Base-by-base conservation (phyloP, 2,888 invertebrate genomes). In the Erannis defoliaria region DNA sequence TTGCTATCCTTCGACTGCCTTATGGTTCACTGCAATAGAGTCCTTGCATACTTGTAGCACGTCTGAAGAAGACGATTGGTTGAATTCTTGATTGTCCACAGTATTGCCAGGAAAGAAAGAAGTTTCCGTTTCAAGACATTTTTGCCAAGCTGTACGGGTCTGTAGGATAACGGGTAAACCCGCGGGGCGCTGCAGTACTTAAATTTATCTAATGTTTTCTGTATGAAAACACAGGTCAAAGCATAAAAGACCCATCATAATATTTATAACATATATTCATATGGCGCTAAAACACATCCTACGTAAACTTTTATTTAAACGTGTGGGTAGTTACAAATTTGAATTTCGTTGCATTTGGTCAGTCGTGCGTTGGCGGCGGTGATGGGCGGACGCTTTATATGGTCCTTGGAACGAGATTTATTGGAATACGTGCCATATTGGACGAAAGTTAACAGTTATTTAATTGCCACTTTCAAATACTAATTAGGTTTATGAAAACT, bases 351-450 rank as follows among this genome's bases (percentile, higher is more conserved):
- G 48, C 42, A 37, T 66, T 65, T 43, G 66, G 68, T 56, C 65
- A 72, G 63, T 67, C 61, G 62, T 43, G 73, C 72, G 73, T 73
- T 72, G 73, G 73, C 69, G 72, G 64, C 43, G 35, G 54, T 45
- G 49, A 67, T 64, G 72, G 66, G 49, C 37, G 56, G 65, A 68
- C 68, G 70, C 64, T 54, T 21, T 49, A 42, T 62, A 62, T 53
- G 62, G 62, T 35, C 10, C 49, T 54, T 19, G 19, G 23, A 43
- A 23, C 4, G 16, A 62, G 51, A 62, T 56, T 62, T 62, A 62
- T 57, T 48, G 14, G 26, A 53, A 37, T n/a, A 35, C 10, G 42
- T 16, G 42, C 56, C 56, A 42, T 62, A 57, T 57, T 57, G 29
- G 53, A 35, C 19, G 12, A 5, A n/a, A 8, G 38, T 62, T 53